phyloP scores from a whole-genome alignment of 2,113 vertebrate species.

The Clarias gariepinus region DNA sequence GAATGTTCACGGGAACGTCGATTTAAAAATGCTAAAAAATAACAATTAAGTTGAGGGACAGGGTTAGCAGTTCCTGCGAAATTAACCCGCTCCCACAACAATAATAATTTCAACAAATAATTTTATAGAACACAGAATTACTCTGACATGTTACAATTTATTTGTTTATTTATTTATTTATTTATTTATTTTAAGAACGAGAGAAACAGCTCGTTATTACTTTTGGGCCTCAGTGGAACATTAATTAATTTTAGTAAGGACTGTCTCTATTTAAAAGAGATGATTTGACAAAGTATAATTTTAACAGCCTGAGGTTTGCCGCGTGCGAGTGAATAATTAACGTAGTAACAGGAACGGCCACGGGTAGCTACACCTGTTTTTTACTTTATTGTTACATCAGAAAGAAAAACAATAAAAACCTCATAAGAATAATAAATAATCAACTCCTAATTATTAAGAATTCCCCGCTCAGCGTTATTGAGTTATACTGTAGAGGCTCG shows the following conservation, averaged over 20 bases:
- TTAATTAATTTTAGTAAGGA: not conserved
- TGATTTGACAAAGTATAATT: constrained; percentile 17
- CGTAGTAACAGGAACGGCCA: not conserved
- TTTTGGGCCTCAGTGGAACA: constrained; percentile 20
- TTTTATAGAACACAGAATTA: constrained; percentile 9
- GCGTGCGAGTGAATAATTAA: constrained; percentile 28
- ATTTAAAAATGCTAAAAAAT: not conserved
- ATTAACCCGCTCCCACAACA: not conserved
- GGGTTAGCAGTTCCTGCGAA: not conserved
- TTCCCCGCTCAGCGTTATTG: not conserved
- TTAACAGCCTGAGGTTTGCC: constrained; percentile 26
- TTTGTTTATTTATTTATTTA: not conserved
- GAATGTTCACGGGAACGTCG: no score
- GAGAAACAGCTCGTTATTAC: constrained; percentile 16
- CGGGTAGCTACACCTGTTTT: constrained; percentile 39
- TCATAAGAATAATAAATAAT: constrained; percentile 1
- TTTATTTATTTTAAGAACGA: not conserved
- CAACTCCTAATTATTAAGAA: constrained; percentile 6
- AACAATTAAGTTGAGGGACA: not conserved
- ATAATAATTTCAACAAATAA: not conserved
- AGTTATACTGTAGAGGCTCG: not conserved
- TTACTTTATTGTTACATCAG: not conserved
- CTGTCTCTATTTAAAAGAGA: constrained; percentile 22
- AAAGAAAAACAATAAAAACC: not conserved
- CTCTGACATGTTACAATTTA: not conserved